These are phyloP conservation scores for Charanyca ferruginea DNA, from an alignment of 2,888 invertebrate species.

Conservation along the genomic window DNA sequence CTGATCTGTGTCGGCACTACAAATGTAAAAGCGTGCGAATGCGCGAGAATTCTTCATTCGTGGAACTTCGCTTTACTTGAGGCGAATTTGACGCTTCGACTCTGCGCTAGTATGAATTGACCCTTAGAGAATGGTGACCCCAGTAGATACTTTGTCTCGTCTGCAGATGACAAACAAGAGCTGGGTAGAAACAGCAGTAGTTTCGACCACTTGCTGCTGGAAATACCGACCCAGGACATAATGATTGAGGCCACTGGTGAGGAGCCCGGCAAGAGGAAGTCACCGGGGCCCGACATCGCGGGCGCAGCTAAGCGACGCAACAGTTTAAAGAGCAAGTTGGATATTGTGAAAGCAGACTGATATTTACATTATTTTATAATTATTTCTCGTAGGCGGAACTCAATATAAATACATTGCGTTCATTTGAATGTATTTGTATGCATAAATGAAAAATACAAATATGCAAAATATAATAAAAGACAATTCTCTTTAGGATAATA, in stretches of 20 bases:
- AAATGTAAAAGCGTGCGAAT: too few relatives aligned
- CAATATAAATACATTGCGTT: not conserved
- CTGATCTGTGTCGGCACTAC: too few relatives aligned
- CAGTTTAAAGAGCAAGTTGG: conserved; percentile 68
- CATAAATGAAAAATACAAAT: too few relatives aligned
- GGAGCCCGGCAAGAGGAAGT: conserved; percentile 74
- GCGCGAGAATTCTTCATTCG: too few relatives aligned
- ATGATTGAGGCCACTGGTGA: conserved; percentile 73
- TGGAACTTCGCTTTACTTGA: too few relatives aligned
- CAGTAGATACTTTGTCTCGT: conserved; percentile 43
- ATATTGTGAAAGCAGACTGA: conserved; percentile 68
- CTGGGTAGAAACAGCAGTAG: conserved; percentile 71
- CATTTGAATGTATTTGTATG: too few relatives aligned
- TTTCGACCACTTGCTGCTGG: conserved; percentile 80
- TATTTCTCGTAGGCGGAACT: not conserved
- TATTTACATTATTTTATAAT: not conserved
- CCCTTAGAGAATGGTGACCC: not conserved
- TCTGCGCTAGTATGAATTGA: too few relatives aligned
- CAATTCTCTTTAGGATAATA: too few relatives aligned
- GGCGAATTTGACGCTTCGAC: too few relatives aligned
- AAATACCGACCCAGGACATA: conserved; percentile 82
- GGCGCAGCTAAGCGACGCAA: conserved; percentile 73
- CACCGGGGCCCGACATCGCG: conserved; percentile 69
- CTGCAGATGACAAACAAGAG: conserved; percentile 77
- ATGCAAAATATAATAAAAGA: too few relatives aligned